Percentiles rank a stretch among this genome's conserved stretches.
phyloP scores from a whole-genome alignment of 1,140 invertebrate genomes.

The Drosophila cardini region DNA sequence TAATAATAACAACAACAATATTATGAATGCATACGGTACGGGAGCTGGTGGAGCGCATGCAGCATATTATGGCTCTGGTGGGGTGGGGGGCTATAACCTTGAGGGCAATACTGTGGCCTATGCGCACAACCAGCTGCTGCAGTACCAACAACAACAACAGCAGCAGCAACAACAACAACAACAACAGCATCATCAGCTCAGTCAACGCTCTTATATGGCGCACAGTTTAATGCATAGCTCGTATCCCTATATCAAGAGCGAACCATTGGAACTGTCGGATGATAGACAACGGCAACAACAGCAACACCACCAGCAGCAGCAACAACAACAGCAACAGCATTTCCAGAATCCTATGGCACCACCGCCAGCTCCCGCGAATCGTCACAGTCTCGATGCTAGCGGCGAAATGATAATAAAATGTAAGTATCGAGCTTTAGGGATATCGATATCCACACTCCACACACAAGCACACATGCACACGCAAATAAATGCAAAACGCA shows the following conservation, averaged over 20 bases:
- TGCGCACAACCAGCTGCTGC: slow-evolving; percentile 77
- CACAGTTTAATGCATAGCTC: slow-evolving; percentile 58
- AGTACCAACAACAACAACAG: slow-evolving; percentile 71
- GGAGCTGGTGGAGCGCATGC: slow-evolving; percentile 47
- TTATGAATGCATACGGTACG: slow-evolving; percentile 55
- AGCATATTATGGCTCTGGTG: slow-evolving; percentile 59
- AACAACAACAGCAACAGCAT: slow-evolving; percentile 38
- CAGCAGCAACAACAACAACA: slow-evolving; percentile 50
- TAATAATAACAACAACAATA: slow-evolving; percentile 43
- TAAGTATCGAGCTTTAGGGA: slow-evolving; percentile 55
- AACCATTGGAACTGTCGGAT: slow-evolving; percentile 56
- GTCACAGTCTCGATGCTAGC: slow-evolving; percentile 39
- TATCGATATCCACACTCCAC: slow-evolving; percentile 43
- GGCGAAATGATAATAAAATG: slow-evolving; percentile 77
- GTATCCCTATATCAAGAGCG: slow-evolving; percentile 75
- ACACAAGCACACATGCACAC: slow-evolving; percentile 7
- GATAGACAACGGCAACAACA: slow-evolving; percentile 41
- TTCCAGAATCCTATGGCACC: slow-evolving; percentile 66
- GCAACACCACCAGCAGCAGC: slow-evolving; percentile 36
- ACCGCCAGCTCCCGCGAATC: slow-evolving; percentile 63
- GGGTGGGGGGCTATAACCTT: slow-evolving; percentile 66
- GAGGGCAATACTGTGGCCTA: slow-evolving; percentile 73
- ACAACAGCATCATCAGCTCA: slow-evolving; percentile 51
- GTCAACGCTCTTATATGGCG: slow-evolving; percentile 64
- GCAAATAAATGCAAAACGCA: slow-evolving; percentile 22